phyloP scores from a whole-genome alignment of 2,888 invertebrate genomes.

The Leptinotarsa peninsularis region DNA sequence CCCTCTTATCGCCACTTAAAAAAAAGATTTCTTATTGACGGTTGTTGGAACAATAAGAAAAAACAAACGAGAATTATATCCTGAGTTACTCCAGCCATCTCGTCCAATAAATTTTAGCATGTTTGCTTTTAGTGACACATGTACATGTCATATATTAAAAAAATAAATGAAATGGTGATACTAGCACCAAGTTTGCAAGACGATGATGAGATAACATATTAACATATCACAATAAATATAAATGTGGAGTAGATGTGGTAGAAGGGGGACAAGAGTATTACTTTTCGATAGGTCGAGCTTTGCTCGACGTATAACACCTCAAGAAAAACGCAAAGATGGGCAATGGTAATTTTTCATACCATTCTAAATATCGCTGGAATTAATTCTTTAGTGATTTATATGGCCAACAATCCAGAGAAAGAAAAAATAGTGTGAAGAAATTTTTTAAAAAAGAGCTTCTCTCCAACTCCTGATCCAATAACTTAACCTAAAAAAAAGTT shows the following conservation, averaged over 20 bases:
- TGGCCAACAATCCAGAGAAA: background rate
- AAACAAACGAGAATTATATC: too few species aligned
- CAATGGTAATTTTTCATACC: background rate
- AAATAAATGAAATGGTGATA: conserved; percentile 40
- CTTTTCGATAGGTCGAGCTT: background rate
- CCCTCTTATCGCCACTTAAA: conserved; percentile 16
- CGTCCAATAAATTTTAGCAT: too few species aligned
- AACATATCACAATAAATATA: conserved; percentile 11
- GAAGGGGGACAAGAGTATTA: too few species aligned
- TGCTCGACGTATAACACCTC: background rate
- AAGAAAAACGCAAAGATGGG: conserved; percentile 13
- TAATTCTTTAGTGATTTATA: background rate
- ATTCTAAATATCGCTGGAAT: background rate
- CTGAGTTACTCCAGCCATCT: too few species aligned
- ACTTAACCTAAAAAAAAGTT: too few species aligned
- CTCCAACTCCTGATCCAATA: too few species aligned
- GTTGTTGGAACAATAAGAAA: too few species aligned
- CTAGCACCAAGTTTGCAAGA: conserved; percentile 38
- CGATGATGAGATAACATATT: conserved; percentile 23
- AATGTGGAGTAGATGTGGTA: background rate
- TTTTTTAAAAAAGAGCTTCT: background rate
- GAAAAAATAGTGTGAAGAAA: background rate
- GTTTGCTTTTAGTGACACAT: too few species aligned
- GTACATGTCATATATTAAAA: background rate
- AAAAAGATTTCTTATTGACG: too few species aligned